phyloP scores from a whole-genome alignment of 2,888 invertebrate genomes.

The Linyphia triangularis region DNA sequence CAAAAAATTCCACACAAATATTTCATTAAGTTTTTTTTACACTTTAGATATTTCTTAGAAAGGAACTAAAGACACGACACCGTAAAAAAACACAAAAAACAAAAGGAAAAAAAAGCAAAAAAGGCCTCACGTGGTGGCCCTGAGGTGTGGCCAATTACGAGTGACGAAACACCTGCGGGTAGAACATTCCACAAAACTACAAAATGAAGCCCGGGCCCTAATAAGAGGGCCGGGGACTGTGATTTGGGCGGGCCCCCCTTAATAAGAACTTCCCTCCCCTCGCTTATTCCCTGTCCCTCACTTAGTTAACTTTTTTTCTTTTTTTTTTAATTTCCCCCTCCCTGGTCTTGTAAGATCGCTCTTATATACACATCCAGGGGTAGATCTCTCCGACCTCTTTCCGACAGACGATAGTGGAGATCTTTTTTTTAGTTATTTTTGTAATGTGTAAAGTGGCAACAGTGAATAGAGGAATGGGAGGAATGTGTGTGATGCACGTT shows the following conservation, averaged over 20 bases:
- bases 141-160: slow-evolving; percentile 71
- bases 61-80: background rate
- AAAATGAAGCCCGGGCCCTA: slow-evolving; percentile 49
- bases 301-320: slow-evolving; percentile 9
- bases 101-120: background rate
- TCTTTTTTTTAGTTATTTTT: background rate
- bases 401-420: background rate
- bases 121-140: slow-evolving; percentile 60
- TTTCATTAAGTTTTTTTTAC: too few relatives aligned
- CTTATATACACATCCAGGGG: background rate
- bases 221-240: slow-evolving; percentile 70
- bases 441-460: background rate
- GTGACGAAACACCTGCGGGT: slow-evolving; percentile 66
- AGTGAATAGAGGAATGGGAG: background rate
- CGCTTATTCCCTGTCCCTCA: slow-evolving; percentile 8
- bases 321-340: slow-evolving; percentile 2
- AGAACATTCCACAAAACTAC: slow-evolving; percentile 64
- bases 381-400: background rate
- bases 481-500: background rate
- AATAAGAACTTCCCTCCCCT: slow-evolving; percentile 38
- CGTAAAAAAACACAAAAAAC: background rate
- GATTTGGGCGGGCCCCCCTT: slow-evolving; percentile 67
- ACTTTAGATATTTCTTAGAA: too few relatives aligned
- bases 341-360: background rate
- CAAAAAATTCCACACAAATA: too few relatives aligned